These are phyloP conservation scores for Lota lota DNA, from an alignment of 2,113 vertebrate genomes.

Conservation along the genomic window DNA sequence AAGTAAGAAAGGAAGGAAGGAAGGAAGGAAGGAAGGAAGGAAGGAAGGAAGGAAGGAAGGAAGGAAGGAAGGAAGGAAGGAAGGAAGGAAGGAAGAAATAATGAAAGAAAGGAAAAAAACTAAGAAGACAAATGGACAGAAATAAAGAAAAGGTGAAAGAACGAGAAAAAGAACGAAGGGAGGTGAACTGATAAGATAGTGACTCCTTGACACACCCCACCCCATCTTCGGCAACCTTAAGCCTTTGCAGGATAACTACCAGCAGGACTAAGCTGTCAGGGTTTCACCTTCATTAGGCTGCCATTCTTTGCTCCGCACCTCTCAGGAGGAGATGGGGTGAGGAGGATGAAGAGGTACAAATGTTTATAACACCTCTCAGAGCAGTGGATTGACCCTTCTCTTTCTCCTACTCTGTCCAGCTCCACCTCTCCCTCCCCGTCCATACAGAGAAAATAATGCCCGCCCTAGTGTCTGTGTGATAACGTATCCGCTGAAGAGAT, in stretches of 20 bases:
- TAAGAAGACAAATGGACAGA: too few relatives aligned
- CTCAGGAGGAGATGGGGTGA: conserved; percentile 3
- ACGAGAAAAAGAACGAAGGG: too few relatives aligned
- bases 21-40: conserved; percentile 9
- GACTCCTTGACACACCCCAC: too few relatives aligned
- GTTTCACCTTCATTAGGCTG: conserved; percentile 56
- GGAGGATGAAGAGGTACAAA: neutral
- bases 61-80: conserved; percentile 34
- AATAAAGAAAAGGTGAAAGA: too few relatives aligned
- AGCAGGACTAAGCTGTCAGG: conserved; percentile 54
- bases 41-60: conserved; percentile 31
- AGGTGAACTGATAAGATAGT: too few relatives aligned
- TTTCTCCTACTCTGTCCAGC: neutral
- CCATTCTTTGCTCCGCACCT: conserved; percentile 8
- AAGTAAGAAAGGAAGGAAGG: neutral
- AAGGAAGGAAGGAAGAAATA: conserved; percentile 35
- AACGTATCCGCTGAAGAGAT: too few relatives aligned
- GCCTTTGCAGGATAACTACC: conserved; percentile 25
- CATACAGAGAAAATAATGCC: neutral
- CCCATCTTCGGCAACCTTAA: too few relatives aligned
- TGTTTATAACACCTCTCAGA: conserved; percentile 4
- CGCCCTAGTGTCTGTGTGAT: neutral
- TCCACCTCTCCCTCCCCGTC: neutral
- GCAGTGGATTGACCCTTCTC: neutral
- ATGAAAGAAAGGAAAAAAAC: too few relatives aligned